Base-by-base conservation (phyloP, 2,797 vertebrate genomes). In the Propithecus perrieri region DNA sequence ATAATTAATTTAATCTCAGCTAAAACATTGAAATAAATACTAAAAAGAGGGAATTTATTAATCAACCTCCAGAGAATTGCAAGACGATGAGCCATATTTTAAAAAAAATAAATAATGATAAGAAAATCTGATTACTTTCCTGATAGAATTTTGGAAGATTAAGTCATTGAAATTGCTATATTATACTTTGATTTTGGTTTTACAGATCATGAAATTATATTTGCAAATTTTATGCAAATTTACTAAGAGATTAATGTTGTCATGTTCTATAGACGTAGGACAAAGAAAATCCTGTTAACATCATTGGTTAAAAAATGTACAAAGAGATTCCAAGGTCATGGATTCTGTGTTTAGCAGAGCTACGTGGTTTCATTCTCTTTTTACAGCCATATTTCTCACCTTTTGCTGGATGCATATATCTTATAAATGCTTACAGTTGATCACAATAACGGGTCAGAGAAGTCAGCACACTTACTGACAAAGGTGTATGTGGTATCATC, bases 191-290 rank as follows among this genome's bases (percentile, higher is more conserved):
- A 97, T 96, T 98, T 97, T 95, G 65, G 86, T 97, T 96, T 97
- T 97, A 96, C 92, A 97, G 83, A 96, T 97, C 97, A 97, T 97
- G 95, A 97, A 97, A 97, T 97, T 97, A 97, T 97, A 97, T 97
- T 98, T 97, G 97, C 97, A 97, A 96, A 97, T 98, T 97, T 96
- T 95, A 97, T 97, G 96, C 91, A 97, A 97, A 96, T 97, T 97
- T 97, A 92, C 91, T n/a, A 95, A 96, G 95, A 96, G 95, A 97
- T 96, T 97, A 98, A 97, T 97, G 87, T 95, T 96, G 89, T 94
- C 95, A 94, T 97, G 75, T 97, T 95, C 94, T 96, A 43, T 96
- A 96, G 95, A 96, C 76, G 72, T 81, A 94, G 67, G 83, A 96
- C 95, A 97, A 97, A 97, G 88, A 91, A 96, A 96, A 96, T 84